Evolutionary conservation across 2,888 invertebrate genomes (phyloP), one percentile per base, ranked within the genome.

Genomic region (Merodon equestris): DNA sequence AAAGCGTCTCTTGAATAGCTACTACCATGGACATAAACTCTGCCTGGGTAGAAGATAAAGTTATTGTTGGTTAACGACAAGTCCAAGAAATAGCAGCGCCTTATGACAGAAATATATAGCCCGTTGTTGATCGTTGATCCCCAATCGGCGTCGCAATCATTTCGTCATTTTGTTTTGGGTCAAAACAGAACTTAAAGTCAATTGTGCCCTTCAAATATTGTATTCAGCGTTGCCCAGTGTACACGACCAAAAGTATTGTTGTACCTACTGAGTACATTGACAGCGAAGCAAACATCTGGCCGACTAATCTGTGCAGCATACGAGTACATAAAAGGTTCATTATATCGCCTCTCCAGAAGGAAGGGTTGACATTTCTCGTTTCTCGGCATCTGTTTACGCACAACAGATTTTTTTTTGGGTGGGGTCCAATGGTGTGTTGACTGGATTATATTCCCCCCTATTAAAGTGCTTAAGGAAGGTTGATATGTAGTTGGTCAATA

Each of bases 211-310:
- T 54, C 40, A 77, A 15, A 57, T 81, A 72, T 19, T 72, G 56
- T 15, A 76, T 83, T 82, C 1, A 77, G 73, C 14, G 82, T 71
- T 47, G n/a, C 53, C 82, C 81, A 84, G 45, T 83, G 82, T 0
- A 79, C 42, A n/a, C 74, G 56, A 10, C 61, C 72, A 18, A 64
- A 73, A 47, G 74, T 72, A n/a, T 68, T 51, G 36, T 81, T 82
- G 19, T 73, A 83, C 40, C 76, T 58, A 54, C 83, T 83, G 2
- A 82, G 64, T 18, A 45, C 47, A 44, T 68, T 81, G 2, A 82
- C 81, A n/a, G 82, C 81, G 60, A 70, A 82, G 0, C 81, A 70
- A 9, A 83, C 56, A 57, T 83, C 82, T 27, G 79, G 81, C 10
- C 66, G 51, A 3, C 64, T 70, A 17, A 61, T 58, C 48, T 81